A percentile compares a stretch with the other conserved stretches of the same genome.
Conservation (phyloP, 2,888 invertebrate genomes). For the Macrophya annulata region DNA sequence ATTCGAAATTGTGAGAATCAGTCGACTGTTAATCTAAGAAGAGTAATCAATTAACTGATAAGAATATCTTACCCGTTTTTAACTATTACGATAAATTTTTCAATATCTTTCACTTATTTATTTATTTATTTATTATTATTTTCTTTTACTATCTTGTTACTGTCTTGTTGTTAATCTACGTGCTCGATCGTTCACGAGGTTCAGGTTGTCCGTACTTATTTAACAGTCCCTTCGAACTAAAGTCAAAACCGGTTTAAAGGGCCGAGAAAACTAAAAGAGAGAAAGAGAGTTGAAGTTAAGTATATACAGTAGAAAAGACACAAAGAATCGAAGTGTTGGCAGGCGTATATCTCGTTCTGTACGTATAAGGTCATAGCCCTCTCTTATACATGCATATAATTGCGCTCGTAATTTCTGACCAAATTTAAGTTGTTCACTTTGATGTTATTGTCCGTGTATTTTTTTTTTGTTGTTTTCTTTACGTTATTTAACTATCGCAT, state of each 20-base stretch:
- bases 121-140: not conserved
- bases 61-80: too few species aligned
- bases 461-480: not conserved
- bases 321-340: not conserved
- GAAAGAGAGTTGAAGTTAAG: not conserved
- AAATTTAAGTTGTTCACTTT: not conserved
- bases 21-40: not conserved
- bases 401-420: not conserved
- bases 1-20: not conserved
- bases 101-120: not conserved
- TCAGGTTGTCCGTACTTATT: not conserved
- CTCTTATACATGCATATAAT: not conserved
- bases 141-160: not conserved
- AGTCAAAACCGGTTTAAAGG: constrained; percentile 2
- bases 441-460: not conserved
- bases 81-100: not conserved
- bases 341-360: not conserved
- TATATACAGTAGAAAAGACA: not conserved
- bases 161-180: not conserved
- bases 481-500: not conserved
- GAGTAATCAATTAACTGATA: not conserved
- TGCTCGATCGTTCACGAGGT: not conserved
- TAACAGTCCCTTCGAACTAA: not conserved
- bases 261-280: not conserved
- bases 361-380: not conserved